Conservation (phyloP, 2,113 vertebrate species). For the Empidonax alnorum region DNA sequence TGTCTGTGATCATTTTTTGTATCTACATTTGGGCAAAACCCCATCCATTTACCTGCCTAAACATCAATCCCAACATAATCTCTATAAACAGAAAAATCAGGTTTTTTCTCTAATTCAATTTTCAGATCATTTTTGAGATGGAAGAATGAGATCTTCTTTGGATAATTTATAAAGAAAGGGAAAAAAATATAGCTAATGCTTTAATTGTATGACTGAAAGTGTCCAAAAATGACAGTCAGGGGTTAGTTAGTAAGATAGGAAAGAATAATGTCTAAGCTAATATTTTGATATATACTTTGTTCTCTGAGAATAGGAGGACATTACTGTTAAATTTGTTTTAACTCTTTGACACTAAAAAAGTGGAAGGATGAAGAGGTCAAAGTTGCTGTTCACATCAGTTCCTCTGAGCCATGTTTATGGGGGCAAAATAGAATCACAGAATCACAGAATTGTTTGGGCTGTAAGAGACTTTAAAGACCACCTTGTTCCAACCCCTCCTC, state of each 20-base stretch:
- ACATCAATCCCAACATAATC: background rate
- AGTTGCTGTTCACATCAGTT: background rate
- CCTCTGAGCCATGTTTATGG: background rate
- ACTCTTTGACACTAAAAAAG: background rate
- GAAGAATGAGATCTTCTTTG: background rate
- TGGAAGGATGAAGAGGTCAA: background rate
- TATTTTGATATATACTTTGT: background rate
- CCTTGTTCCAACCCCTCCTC: background rate
- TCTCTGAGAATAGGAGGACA: background rate
- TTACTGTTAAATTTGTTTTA: background rate
- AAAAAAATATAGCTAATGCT: background rate
- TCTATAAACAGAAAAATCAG: background rate
- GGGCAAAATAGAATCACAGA: background rate
- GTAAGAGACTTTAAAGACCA: background rate
- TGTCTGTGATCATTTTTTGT: background rate
- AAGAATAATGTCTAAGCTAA: background rate
- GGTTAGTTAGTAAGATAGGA: background rate
- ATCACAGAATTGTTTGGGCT: background rate
- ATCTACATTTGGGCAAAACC: background rate
- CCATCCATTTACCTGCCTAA: background rate
- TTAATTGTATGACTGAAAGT: background rate
- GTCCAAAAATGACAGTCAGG: background rate
- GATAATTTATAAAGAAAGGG: background rate
- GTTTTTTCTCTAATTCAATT: background rate
- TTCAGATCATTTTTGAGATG: background rate